phyloP scores from a whole-genome alignment of 2,113 vertebrate genomes.

The Rynchops niger region DNA sequence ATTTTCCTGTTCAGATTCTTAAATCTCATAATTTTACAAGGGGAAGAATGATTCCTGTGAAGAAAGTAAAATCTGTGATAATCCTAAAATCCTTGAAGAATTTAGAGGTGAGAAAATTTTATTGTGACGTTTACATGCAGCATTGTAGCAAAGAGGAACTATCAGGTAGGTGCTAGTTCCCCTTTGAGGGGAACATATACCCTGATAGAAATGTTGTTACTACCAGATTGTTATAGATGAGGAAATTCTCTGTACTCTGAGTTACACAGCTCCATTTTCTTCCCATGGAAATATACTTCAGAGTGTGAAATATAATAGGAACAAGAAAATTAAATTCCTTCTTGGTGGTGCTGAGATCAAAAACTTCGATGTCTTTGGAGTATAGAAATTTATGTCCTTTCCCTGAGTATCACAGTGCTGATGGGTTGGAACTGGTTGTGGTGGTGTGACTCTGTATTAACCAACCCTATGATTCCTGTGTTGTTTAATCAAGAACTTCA shows the following conservation, averaged over 20 bases:
- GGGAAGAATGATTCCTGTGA: not conserved
- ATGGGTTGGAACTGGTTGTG: not conserved
- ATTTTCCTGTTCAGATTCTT: not conserved
- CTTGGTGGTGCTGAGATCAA: not conserved
- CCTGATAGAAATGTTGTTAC: not conserved
- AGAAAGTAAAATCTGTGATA: not conserved
- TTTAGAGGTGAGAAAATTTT: not conserved
- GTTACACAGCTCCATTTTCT: not conserved
- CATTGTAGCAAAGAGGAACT: not conserved
- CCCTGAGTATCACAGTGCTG: not conserved
- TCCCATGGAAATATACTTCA: not conserved
- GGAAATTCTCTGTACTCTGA: not conserved
- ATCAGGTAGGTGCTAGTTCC: not conserved
- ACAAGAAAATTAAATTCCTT: not conserved
- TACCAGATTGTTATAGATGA: not conserved
- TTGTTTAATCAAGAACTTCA: conserved; percentile 46
- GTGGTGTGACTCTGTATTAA: conserved; percentile 8
- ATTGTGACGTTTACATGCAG: not conserved
- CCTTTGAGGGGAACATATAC: not conserved
- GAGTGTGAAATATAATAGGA: not conserved
- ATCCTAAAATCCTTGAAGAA: not conserved
- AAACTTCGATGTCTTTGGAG: not conserved
- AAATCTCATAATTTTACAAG: not conserved
- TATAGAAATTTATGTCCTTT: not conserved
- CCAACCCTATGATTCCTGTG: conserved; percentile 29